phyloP scores from a whole-genome alignment of 2,888 invertebrate genomes.

The Drosophila emarginata region DNA sequence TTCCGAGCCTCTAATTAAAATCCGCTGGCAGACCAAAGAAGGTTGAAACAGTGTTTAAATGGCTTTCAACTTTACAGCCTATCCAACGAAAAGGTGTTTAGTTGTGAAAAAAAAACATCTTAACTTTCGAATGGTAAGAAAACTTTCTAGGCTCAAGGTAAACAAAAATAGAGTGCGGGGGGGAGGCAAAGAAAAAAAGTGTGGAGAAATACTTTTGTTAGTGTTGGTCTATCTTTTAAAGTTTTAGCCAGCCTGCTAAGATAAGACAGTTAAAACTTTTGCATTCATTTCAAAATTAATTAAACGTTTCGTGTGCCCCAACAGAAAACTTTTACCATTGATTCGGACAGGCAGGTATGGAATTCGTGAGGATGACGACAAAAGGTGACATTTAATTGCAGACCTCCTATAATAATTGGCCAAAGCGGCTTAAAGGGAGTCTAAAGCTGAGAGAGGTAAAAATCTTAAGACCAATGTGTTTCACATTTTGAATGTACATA shows the following conservation, averaged over 20 bases:
- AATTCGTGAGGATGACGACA: constrained; percentile 29
- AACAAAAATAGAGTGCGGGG: constrained; percentile 22
- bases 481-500: not conserved
- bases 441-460: not conserved
- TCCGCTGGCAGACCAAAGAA: not conserved
- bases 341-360: constrained; percentile 1
- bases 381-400: constrained; percentile 58
- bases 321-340: constrained; percentile 10
- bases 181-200: not conserved
- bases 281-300: constrained; percentile 66
- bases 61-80: constrained; percentile 13
- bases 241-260: constrained; percentile 47
- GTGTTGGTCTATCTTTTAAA: constrained; percentile 52
- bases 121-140: constrained; percentile 47
- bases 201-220: constrained; percentile 32
- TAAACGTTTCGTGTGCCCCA: constrained; percentile 48
- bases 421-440: constrained; percentile 56
- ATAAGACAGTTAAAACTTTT: constrained; percentile 57
- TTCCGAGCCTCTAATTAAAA: constrained; percentile 31
- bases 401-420: constrained; percentile 62
- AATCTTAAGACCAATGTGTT: constrained; percentile 14
- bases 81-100: constrained; percentile 49
- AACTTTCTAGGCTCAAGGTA: constrained; percentile 58
- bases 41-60: constrained; percentile 30
- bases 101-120: constrained; percentile 59